Percentiles rank a stretch among this genome's conserved stretches.
These are phyloP conservation scores for Tetrax tetrax DNA, from an alignment of 2,113 vertebrate genomes.

Conservation along the genomic window DNA sequence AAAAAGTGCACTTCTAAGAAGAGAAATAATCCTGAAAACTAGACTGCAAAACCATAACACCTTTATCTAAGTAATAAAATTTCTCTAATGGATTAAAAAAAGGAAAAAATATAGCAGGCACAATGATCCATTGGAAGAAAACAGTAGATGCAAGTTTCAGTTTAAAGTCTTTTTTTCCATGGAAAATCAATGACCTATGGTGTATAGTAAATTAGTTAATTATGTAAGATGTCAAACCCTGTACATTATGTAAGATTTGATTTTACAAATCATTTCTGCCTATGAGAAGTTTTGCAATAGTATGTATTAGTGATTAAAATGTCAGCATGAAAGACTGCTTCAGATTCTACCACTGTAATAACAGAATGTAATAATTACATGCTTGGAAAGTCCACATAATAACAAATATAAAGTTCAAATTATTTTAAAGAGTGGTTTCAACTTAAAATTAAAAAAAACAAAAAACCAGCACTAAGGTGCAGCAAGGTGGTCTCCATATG, in stretches of 20 bases:
- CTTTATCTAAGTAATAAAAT: not conserved
- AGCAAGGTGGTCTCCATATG: not conserved
- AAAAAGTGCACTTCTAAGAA: conserved; percentile 4
- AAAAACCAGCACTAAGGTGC: not conserved
- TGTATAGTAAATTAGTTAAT: conserved; percentile 70
- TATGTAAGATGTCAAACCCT: conserved; percentile 50
- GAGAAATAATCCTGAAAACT: not conserved
- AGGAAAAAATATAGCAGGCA: not conserved
- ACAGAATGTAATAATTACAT: conserved; percentile 51
- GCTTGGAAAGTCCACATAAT: conserved; percentile 1
- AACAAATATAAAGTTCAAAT: conserved; percentile 37
- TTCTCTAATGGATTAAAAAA: not conserved
- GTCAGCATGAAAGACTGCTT: conserved; percentile 60
- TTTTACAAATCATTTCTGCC: conserved; percentile 69
- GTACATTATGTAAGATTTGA: conserved; percentile 50
- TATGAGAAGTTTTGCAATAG: conserved; percentile 53
- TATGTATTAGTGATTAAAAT: conserved; percentile 70
- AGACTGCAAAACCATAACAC: not conserved
- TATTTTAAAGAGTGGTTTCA: not conserved
- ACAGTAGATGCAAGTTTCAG: conserved; percentile 22
- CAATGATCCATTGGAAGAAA: conserved; percentile 45
- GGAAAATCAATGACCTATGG: conserved; percentile 61
- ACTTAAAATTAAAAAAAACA: not conserved
- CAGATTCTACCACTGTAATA: conserved; percentile 26
- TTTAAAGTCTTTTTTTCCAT: conserved; percentile 22